Base-by-base conservation (phyloP, 35 echinoderm and acorn worm genomes). In the Ophiothrix spiculata region DNA sequence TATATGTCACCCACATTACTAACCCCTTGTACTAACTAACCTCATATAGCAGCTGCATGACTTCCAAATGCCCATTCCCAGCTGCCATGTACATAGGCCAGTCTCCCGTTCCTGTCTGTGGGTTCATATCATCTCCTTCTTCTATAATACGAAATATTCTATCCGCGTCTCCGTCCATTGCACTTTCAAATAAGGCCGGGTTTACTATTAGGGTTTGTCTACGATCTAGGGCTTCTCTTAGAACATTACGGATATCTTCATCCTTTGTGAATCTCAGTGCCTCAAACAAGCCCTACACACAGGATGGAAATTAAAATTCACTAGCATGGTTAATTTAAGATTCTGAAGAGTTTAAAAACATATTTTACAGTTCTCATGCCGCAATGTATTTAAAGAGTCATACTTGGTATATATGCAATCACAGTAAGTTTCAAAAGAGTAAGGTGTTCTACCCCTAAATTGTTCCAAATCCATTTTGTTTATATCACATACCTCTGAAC, bases 41-140 rank as follows among this genome's bases (percentile, higher is more conserved):
- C 89, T 91, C 84, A 77, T 94, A 85, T 35, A 98, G 81, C 0
- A 98, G 84, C 74, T 94, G 56, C 16, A 98, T 33, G 11, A 98
- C 88, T 40, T 98, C 89, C 23, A 91, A 23, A 76, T 91, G 86
- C 31, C 92, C 91, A 79, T 94, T 98, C 37, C 88, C 95, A 29
- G 86, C 89, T 23, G 92, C 91, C 86, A 98, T 91, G 80, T 94
- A 94, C 23, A 93, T 81, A 12, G 95, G 95, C 95, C 95, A 98
- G 79, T 98, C 95, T 25, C 89, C 89, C n/a, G 83, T 87, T 6
- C 88, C 89, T 38, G 95, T 98, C n/a, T 91, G 39, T 36, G 95
- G 95, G 40, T 98, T 98, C 1, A 98, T 92, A 77, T 94, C 64
- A 76, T 98, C 95, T 8, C 95, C 95, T 33, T 94, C 92, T 39